Evolutionary conservation across 2,113 vertebrate genomes (phyloP), one percentile per base, ranked within the genome.

Genomic region (Cairina moschata): DNA sequence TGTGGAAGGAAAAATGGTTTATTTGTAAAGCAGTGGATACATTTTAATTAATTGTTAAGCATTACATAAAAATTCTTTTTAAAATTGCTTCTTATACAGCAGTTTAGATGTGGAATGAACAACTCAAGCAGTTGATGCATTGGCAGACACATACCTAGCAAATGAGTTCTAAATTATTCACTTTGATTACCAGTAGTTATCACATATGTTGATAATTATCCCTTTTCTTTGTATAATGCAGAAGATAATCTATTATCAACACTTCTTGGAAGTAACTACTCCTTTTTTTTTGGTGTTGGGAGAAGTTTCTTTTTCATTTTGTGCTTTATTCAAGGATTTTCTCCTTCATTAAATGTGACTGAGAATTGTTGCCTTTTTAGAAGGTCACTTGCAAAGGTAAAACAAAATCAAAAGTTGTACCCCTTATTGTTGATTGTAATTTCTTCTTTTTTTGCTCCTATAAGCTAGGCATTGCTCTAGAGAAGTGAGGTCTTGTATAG

Each of bases 1-100:
- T 3, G 34, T 97, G 95, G 95, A 96, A 96, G 50, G 90, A 93
- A 95, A 97, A 97, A 48, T 6, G 69, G 63, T 78, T 97, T 74
- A 54, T 84, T 88, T 97, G 92, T 88, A 96, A 97, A 97, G 77
- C 80, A 91, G 31, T 63, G 48, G 69, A 79, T 84, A 67, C 44
- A 16, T 85, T 93, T 88, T 93, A 85, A 96, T 96, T 97, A 96
- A 94, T 94, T 93, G 55, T 95, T 88, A 97, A 94, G 78, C 83
- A 76, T 50, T 46, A n/a, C 67, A n/a, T 88, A 89, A 97, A 80
- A 96, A 90, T 48, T 94, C 66, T 50, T 97, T 97, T 96, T 86
- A 85, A 77, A 88, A 62, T 73, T 77, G 50, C 50, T 50, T 11
- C 42, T 83, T 69, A n/a, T 79, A 78, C 48, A 69, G 40, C 50